These are phyloP conservation scores for Campodea augens DNA, from an alignment of 1,140 invertebrate species.

Conservation along the genomic window DNA sequence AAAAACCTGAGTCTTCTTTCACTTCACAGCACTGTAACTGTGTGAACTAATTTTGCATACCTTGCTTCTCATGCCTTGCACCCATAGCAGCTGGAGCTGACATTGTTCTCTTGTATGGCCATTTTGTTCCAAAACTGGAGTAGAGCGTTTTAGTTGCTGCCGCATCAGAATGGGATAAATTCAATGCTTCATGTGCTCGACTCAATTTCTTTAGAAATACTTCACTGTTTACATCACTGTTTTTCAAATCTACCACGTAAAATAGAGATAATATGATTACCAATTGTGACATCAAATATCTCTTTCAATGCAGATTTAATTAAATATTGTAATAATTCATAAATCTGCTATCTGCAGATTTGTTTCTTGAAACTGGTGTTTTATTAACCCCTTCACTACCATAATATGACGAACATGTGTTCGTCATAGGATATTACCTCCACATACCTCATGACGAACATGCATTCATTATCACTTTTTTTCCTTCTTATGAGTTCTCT, in stretches of 20 bases:
- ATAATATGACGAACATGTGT: no score
- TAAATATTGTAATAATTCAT: no score
- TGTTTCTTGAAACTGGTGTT: no score
- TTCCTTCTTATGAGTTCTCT: no score
- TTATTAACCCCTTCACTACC: no score
- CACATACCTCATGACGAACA: no score
- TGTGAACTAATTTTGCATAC: no score
- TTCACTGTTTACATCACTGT: constrained; percentile 76
- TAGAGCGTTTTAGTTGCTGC: constrained; percentile 54
- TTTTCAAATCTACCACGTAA: constrained; percentile 51
- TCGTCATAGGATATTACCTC: no score
- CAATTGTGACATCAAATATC: background rate
- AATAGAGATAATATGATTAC: constrained; percentile 2
- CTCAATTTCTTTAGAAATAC: constrained; percentile 69
- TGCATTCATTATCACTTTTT: no score
- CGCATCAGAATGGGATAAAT: constrained; percentile 37
- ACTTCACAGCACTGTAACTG: no score
- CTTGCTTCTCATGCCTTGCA: constrained; percentile 52
- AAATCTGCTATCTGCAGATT: no score
- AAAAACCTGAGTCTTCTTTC: no score
- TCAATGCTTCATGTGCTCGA: constrained; percentile 67
- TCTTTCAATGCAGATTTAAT: background rate
- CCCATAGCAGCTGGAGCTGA: constrained; percentile 69
- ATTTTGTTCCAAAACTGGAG: constrained; percentile 77
- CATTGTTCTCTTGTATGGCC: constrained; percentile 87